Evolutionary conservation across 1,140 invertebrate species (phyloP).

Genomic region (Lordiphosa clarofinis): DNA sequence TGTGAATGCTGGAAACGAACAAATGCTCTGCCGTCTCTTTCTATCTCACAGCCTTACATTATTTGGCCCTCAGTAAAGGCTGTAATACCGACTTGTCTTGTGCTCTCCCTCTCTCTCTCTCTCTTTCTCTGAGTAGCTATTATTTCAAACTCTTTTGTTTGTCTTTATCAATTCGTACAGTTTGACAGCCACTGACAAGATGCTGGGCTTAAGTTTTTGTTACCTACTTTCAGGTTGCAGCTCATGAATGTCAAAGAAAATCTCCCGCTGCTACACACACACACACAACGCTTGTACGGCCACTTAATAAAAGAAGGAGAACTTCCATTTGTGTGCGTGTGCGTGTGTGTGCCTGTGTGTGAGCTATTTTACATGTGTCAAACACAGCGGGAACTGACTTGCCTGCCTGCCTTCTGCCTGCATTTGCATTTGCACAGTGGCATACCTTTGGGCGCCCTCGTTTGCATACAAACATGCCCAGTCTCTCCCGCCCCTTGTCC

Average conservation of each 20-base stretch:
- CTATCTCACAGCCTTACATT: too few species aligned
- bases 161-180: too few species aligned
- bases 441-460: constrained; percentile 71
- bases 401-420: constrained; percentile 27
- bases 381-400: constrained; percentile 26
- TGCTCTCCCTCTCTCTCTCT: too few species aligned
- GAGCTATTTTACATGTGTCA: constrained; percentile 64
- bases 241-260: not conserved
- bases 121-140: too few species aligned
- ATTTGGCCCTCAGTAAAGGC: too few species aligned
- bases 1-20: too few species aligned
- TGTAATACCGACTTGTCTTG: too few species aligned
- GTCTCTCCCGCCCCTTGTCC: constrained; percentile 13
- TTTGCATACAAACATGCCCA: constrained; percentile 37
- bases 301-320: constrained; percentile 21
- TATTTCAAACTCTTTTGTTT: too few species aligned
- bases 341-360: constrained; percentile 9
- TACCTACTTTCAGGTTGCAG: constrained; percentile 8
- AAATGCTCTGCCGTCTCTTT: too few species aligned
- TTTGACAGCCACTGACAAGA: too few species aligned
- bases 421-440: constrained; percentile 41
- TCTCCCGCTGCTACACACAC: constrained; percentile 1
- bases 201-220: not conserved
- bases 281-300: constrained; percentile 4
- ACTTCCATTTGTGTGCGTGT: not conserved